Conservation (phyloP, 2,797 vertebrate genomes). For the Acanthiza pusilla region DNA sequence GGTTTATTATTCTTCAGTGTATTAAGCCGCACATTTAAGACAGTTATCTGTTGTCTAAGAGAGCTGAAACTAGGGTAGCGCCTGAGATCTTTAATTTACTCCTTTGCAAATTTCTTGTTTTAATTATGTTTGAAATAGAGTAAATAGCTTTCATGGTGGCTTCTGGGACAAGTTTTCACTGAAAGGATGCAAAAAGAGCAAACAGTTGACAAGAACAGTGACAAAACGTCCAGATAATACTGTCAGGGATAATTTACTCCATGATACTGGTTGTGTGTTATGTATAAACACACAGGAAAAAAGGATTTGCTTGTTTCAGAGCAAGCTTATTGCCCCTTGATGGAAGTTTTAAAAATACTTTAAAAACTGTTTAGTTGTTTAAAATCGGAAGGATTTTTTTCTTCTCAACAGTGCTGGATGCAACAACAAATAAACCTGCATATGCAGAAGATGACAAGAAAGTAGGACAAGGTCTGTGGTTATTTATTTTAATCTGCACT, state of each 20-base stretch:
- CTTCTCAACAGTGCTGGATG: not conserved
- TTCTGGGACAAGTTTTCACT: constrained; percentile 32
- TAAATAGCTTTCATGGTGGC: not conserved
- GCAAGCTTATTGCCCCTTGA: not conserved
- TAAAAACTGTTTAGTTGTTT: not conserved
- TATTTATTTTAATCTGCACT: not conserved
- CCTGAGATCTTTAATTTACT: not conserved
- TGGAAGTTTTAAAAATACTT: not conserved
- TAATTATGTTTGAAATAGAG: constrained; percentile 47
- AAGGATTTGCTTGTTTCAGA: not conserved
- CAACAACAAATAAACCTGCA: not conserved
- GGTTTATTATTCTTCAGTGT: not conserved
- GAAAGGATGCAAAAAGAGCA: not conserved
- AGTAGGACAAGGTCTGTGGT: not conserved
- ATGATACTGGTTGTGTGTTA: not conserved
- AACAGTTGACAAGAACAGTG: not conserved
- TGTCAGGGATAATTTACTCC: not conserved
- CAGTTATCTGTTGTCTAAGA: not conserved
- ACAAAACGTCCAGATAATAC: constrained; percentile 9
- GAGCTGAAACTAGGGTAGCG: not conserved
- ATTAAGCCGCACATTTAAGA: not conserved
- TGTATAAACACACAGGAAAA: not conserved
- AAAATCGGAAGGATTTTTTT: not conserved
- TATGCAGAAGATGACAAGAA: not conserved
- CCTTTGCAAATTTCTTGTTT: constrained; percentile 32